Evolutionary conservation across 2,797 vertebrate species (phyloP).

Genomic region (Poeciliopsis infans): DNA sequence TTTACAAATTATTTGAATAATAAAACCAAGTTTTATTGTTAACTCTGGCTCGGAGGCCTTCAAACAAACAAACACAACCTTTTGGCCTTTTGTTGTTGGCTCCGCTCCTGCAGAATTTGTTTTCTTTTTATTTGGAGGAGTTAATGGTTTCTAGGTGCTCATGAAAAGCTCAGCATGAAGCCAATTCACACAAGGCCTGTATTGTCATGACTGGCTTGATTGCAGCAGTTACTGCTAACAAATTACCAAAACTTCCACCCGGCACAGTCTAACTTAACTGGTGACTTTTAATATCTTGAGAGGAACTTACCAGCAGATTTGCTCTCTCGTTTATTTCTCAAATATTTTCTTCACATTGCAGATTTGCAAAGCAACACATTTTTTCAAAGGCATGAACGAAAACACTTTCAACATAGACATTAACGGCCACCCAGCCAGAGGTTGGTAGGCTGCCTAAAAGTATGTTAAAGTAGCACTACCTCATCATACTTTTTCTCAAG

Average conservation of each 20-base stretch:
- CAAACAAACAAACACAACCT: slow-evolving; percentile 42
- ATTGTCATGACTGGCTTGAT: slow-evolving; percentile 17
- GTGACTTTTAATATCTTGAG: not conserved
- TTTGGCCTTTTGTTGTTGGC: slow-evolving; percentile 9
- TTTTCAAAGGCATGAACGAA: not conserved
- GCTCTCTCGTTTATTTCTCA: not conserved
- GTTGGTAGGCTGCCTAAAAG: too few species aligned
- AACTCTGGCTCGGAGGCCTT: slow-evolving; percentile 10
- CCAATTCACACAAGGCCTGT: slow-evolving; percentile 18
- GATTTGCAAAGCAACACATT: not conserved
- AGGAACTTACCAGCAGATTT: not conserved
- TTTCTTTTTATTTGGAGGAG: slow-evolving; percentile 17
- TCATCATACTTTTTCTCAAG: too few species aligned
- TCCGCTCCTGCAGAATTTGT: slow-evolving; percentile 1
- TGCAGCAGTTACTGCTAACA: not conserved
- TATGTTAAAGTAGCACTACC: too few species aligned
- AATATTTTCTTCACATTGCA: not conserved
- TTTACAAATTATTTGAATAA: not conserved
- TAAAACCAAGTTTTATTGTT: not conserved
- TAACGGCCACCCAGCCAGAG: not conserved
- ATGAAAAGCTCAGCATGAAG: slow-evolving; percentile 42
- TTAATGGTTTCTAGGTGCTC: slow-evolving; percentile 22
- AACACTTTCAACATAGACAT: not conserved
- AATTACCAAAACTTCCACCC: not conserved
- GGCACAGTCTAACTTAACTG: not conserved